A percentile compares a stretch with the other conserved stretches of the same genome.
phyloP scores from a whole-genome alignment of 2,797 vertebrate genomes.

The Otolemur crassicaudatus region DNA sequence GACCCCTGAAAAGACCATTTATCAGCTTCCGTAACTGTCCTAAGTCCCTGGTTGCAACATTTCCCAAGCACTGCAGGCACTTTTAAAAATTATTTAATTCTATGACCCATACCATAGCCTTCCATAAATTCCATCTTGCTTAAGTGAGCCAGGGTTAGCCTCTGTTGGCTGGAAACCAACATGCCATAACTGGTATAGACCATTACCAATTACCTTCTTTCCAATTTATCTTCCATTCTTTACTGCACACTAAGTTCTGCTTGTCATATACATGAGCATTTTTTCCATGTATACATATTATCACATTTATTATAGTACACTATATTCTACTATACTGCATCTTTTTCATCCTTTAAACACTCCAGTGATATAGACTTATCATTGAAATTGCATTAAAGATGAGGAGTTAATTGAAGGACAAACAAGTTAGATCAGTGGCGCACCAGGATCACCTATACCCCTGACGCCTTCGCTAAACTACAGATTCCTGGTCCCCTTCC shows the following conservation, averaged over 20 bases:
- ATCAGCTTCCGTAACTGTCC: neutral
- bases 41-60: neutral
- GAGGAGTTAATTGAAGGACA: neutral
- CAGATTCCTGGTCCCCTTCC: neutral
- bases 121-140: constrained; percentile 44
- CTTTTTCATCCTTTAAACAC: neutral
- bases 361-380: neutral
- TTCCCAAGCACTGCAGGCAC: neutral
- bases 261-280: neutral
- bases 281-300: neutral
- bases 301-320: neutral
- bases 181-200: neutral
- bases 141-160: neutral
- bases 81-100: neutral
- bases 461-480: neutral
- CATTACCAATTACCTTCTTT: neutral
- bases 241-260: neutral
- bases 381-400: neutral
- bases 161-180: constrained; percentile 21
- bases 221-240: neutral
- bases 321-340: neutral
- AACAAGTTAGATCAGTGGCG: neutral
- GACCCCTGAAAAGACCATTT: neutral
- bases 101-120: neutral
- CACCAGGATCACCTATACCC: neutral